Percentiles rank a stretch among this genome's conserved stretches.
phyloP scores from a whole-genome alignment of 2,888 invertebrate genomes.

The Caradrina kadenii region DNA sequence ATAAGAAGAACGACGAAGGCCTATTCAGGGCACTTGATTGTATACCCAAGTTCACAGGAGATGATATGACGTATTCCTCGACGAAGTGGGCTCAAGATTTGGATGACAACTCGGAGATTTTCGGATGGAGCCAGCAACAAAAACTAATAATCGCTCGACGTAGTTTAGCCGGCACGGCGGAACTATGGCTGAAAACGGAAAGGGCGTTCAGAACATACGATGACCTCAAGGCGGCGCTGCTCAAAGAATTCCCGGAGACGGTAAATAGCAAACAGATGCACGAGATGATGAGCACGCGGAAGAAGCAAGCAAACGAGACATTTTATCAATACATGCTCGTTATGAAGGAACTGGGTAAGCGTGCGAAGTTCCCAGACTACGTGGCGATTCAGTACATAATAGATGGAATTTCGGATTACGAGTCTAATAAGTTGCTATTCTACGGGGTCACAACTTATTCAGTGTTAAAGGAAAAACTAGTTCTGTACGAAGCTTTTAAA shows the following conservation, averaged over 20 bases:
- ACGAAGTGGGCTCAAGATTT: conserved; percentile 1
- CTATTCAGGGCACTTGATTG: too few species aligned
- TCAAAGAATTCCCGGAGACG: not conserved
- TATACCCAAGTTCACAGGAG: not conserved
- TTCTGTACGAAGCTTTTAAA: too few species aligned
- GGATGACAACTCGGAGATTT: conserved; percentile 5
- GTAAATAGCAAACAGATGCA: not conserved
- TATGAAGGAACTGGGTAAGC: too few species aligned
- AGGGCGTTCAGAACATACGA: not conserved
- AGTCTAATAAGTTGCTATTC: too few species aligned
- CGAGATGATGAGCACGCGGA: not conserved
- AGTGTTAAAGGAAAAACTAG: too few species aligned
- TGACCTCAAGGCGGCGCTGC: not conserved
- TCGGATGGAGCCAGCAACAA: not conserved
- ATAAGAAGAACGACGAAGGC: too few species aligned
- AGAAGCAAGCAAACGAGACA: not conserved
- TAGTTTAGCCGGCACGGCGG: not conserved
- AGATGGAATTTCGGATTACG: too few species aligned
- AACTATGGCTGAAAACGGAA: not conserved
- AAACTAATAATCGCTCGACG: not conserved
- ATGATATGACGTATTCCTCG: conserved; percentile 1
- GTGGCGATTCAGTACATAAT: too few species aligned
- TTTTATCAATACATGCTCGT: too few species aligned
- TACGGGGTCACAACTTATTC: too few species aligned
- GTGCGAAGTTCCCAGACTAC: too few species aligned